Conservation (phyloP, 2,888 invertebrate species). For the Yponomeuta malinellus region DNA sequence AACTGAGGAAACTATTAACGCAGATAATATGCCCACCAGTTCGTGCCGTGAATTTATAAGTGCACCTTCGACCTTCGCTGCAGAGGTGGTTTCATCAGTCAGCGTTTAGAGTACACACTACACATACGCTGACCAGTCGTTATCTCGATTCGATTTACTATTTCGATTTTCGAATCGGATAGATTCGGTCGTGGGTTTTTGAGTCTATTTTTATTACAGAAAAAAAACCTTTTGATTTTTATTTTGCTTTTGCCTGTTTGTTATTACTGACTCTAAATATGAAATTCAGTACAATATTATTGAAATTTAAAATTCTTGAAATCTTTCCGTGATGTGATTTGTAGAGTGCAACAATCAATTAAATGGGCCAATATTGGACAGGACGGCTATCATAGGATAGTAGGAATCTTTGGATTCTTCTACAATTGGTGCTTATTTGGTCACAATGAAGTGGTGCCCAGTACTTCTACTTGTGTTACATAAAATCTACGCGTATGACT, state of each 20-base stretch:
- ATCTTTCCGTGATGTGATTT: too few relatives aligned
- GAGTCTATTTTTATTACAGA: too few relatives aligned
- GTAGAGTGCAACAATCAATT: not conserved
- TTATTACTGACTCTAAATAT: too few relatives aligned
- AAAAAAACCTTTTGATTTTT: too few relatives aligned
- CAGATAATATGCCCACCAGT: not conserved
- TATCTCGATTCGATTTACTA: slow-evolving; percentile 1
- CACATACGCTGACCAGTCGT: slow-evolving; percentile 32
- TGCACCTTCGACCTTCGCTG: slow-evolving; percentile 9
- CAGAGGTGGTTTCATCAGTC: slow-evolving; percentile 24
- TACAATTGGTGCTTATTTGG: not conserved
- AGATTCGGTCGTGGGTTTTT: not conserved
- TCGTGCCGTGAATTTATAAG: not conserved
- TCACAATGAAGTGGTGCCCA: not conserved
- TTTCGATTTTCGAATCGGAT: not conserved
- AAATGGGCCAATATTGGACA: not conserved
- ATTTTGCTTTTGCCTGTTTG: too few relatives aligned
- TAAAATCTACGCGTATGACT: slow-evolving; percentile 32
- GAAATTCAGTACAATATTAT: too few relatives aligned
- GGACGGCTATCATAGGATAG: not conserved
- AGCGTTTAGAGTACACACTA: slow-evolving; percentile 35
- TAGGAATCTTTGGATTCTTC: too few relatives aligned
- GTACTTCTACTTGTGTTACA: slow-evolving; percentile 22
- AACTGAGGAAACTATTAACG: slow-evolving; percentile 6
- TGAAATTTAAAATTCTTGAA: too few relatives aligned